Evolutionary conservation across 2,888 invertebrate genomes (phyloP), one percentile per base, ranked within the genome.

Genomic region (Eucera pruinosa): DNA sequence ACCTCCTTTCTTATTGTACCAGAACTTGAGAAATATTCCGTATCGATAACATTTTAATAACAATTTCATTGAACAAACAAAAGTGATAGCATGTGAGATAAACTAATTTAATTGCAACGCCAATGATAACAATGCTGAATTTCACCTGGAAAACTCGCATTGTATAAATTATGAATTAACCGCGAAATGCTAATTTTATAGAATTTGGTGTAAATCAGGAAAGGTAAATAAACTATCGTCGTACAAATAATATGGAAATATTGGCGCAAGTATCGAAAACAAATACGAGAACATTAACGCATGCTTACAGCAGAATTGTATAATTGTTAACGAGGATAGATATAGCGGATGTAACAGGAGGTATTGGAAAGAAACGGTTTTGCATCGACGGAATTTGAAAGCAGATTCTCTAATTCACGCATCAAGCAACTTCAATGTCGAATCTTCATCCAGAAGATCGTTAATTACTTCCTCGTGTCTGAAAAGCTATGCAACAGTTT

Each of bases 311-410:
- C 18, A 23, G 7, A n/a, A 15, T 61, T 13, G 15, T 33, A 5
- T 33, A 7, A 2, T 47, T 23, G 11, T n/a, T n/a, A 45, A 1
- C 33, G 25, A 11, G 13, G 25, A 50, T 18, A 25, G 18, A 15
- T 5, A 47, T 55, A n/a, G 47, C 55, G 47, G 47, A 55, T 47
- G 55, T 18, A 36, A 47, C 15, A 7, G 13, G 7, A 55, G n/a
- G 0, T 2, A 23, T 5, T 25, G 0, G 5, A 13, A 43, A 33
- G 30, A 23, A 45, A 66, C 36, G 36, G 18, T 47, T n/a, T 20
- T 66, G 30, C 43, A 27, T 43, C 15, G 23, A 15, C 11, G 15
- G n/a, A 2, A 47, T 15, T 27, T 2, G 25, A 52, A 27, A 58
- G 50, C 25, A 11, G 36, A 58, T 57, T 41, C 41, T 20, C n/a